Evolutionary conservation across 2,888 invertebrate genomes (phyloP).

Genomic region (Dinocampus coccinellae): DNA sequence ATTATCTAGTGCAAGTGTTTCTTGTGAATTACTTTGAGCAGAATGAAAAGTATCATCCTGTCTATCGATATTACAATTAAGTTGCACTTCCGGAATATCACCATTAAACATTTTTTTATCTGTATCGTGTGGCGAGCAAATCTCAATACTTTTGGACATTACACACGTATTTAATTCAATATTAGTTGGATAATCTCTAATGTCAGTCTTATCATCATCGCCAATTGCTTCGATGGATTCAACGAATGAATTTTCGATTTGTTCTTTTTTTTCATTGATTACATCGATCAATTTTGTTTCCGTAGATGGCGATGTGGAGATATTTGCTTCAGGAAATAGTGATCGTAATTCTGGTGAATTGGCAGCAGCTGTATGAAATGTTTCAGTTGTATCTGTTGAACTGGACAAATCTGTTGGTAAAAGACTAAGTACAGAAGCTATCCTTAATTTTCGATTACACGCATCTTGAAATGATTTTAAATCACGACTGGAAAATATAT

Average conservation of each 20-base stretch:
- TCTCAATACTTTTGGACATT: neutral
- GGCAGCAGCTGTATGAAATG: conserved; percentile 82
- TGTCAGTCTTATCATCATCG: conserved; percentile 27
- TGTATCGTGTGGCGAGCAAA: neutral
- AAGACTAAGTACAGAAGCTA: conserved; percentile 61
- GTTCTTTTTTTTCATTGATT: neutral
- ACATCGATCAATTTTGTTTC: neutral
- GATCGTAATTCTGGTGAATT: conserved; percentile 67
- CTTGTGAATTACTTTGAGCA: conserved; percentile 47
- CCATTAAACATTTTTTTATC: conserved; percentile 1
- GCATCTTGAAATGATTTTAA: conserved; percentile 55
- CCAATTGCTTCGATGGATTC: conserved; percentile 41
- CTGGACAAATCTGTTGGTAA: conserved; percentile 57
- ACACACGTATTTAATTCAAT: neutral
- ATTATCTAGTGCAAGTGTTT: conserved; percentile 63
- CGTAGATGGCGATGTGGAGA: neutral
- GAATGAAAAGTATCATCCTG: conserved; percentile 16
- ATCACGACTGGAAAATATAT: conserved; percentile 53
- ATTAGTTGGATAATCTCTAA: conserved; percentile 1
- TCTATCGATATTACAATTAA: conserved; percentile 13
- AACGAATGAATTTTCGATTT: conserved; percentile 27
- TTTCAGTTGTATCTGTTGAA: conserved; percentile 73
- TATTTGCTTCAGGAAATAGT: conserved; percentile 42
- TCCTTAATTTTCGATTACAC: conserved; percentile 61
- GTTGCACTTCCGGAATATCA: conserved; percentile 5